phyloP scores from a whole-genome alignment of 2,113 vertebrate species.

The Piliocolobus tephrosceles region DNA sequence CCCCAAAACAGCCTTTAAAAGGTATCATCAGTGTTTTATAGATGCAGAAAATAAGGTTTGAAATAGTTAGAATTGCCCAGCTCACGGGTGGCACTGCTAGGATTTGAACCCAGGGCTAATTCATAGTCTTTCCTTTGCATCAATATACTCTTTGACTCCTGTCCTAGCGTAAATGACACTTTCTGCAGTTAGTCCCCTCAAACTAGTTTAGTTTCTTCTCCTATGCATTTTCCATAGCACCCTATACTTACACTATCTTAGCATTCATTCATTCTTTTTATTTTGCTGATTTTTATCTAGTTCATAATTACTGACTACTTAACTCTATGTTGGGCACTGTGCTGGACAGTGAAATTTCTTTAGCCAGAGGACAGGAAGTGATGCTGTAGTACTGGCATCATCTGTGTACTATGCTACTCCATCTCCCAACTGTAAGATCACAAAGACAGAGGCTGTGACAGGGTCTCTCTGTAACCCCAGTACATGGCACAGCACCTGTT shows the following conservation, averaged over 20 bases:
- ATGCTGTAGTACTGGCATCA: background rate
- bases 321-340: background rate
- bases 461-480: background rate
- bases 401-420: background rate
- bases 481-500: background rate
- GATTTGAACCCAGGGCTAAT: background rate
- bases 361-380: background rate
- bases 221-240: background rate
- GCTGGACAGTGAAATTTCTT: background rate
- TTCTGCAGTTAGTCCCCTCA: background rate
- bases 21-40: background rate
- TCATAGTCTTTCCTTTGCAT: background rate
- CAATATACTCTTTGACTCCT: background rate
- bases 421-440: background rate
- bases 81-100: background rate
- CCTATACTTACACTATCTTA: background rate
- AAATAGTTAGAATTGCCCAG: background rate
- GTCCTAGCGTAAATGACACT: background rate
- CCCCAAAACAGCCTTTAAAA: background rate
- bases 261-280: background rate
- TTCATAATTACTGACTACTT: background rate
- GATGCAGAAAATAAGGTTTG: background rate
- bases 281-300: background rate
- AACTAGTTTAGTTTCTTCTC: background rate
- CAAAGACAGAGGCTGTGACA: background rate